Evolutionary conservation across 2,113 vertebrate genomes (phyloP).

Genomic region (Leucosticte australis): DNA sequence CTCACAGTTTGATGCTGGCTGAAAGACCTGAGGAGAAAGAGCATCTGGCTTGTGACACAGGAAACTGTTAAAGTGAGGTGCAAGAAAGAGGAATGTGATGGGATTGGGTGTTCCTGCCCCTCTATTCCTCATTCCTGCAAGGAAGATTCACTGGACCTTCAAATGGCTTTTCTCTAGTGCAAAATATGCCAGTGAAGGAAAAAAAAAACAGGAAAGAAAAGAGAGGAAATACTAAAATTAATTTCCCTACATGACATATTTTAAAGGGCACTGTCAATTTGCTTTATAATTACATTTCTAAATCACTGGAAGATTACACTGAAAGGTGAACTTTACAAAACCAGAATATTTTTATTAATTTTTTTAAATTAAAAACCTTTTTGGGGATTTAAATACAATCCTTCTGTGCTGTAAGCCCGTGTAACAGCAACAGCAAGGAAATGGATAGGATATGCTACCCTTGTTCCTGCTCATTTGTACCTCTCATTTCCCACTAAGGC

Average conservation of each 20-base stretch:
- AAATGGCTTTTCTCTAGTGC: not conserved
- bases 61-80: not conserved
- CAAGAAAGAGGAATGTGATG: not conserved
- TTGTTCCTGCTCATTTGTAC: conserved; percentile 8
- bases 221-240: conserved; percentile 36
- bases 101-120: rapidly evolving
- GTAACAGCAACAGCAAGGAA: conserved; percentile 19
- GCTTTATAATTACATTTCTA: conserved; percentile 66
- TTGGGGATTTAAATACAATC: conserved; percentile 46
- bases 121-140: not conserved
- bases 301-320: conserved; percentile 57
- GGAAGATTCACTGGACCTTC: not conserved
- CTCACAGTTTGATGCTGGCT: not conserved
- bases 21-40: not conserved
- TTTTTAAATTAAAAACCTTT: conserved; percentile 27
- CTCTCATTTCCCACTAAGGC: not conserved
- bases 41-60: not conserved
- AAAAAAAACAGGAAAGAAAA: not conserved
- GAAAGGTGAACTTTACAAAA: conserved; percentile 65
- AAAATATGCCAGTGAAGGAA: not conserved
- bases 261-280: conserved; percentile 67
- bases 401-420: not conserved
- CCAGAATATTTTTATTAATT: conserved; percentile 12
- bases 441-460: not conserved
- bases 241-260: conserved; percentile 59